A percentile compares a stretch with the other conserved stretches of the same genome.
Conservation (phyloP, 1,140 invertebrate genomes). For the Plectrocnemia conspersa region DNA sequence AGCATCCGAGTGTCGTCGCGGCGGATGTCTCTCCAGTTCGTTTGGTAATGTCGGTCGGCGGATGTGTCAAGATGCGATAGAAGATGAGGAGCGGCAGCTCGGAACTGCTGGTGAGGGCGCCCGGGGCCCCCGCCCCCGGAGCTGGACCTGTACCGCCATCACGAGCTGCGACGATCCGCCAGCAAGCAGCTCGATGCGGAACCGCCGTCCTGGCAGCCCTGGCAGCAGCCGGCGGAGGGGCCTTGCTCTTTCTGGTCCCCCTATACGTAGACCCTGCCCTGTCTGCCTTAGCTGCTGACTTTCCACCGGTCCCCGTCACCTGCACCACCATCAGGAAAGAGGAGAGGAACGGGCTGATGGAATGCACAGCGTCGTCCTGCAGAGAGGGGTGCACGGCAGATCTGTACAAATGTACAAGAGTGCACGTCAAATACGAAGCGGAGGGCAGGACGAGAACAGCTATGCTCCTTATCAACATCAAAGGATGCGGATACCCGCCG, state of each 20-base stretch:
- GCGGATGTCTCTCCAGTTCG: neutral
- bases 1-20: neutral
- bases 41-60: constrained; percentile 5
- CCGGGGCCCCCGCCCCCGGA: neutral
- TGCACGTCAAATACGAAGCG: constrained; percentile 69
- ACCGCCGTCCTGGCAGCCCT: constrained; percentile 72
- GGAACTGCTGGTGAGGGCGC: constrained; percentile 29
- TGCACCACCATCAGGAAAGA: constrained; percentile 74
- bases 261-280: constrained; percentile 88
- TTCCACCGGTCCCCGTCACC: constrained; percentile 69
- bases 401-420: constrained; percentile 78
- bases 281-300: constrained; percentile 78
- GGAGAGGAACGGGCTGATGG: constrained; percentile 70
- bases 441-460: constrained; percentile 46
- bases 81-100: constrained; percentile 34
- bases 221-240: constrained; percentile 74
- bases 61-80: constrained; percentile 20
- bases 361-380: constrained; percentile 83
- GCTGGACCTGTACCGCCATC: constrained; percentile 46
- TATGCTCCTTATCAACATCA: constrained; percentile 50
- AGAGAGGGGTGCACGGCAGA: constrained; percentile 84
- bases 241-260: constrained; percentile 79
- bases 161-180: constrained; percentile 61
- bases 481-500: constrained; percentile 85
- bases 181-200: constrained; percentile 71